Base-by-base conservation (phyloP, 2,113 vertebrate genomes). In the Oostethus manadensis region DNA sequence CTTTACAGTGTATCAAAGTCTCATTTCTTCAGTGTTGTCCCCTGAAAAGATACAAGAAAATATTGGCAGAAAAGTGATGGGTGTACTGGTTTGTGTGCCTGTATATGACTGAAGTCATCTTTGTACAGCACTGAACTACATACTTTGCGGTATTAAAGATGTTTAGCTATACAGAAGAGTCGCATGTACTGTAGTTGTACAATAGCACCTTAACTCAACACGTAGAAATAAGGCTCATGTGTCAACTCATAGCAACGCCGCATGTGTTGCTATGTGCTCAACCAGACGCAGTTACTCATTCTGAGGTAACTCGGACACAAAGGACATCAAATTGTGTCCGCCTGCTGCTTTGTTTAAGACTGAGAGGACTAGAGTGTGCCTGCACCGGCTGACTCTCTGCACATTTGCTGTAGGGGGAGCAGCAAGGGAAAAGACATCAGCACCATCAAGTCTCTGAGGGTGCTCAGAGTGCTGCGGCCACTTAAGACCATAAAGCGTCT, bases 401-500 rank as follows among this genome's bases (percentile, higher is more conserved):
- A 18, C 15, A 5, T 70, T 48, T 83, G 38, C 29, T 42, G 38
- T 42, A 95, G 93, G 13, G 94, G 95, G 78, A 94, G 91, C 67
- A 96, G 93, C 78, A 96, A 96, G 67, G 93, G 94, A 62, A 96
- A 98, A 74, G 95, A 97, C 77, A 92, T 97, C 85, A 98, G 94
- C 80, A 97, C 94, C 1, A 98, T 98, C 80, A 98, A 98, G 74
- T 98, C 95, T n/a, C 88, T 97, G 65, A 92, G 94, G 20, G 95
- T 98, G 18, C 88, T 98, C 66, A 91, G 95, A 54, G 95, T 98
- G 70, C 86, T 98, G 18, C 89, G 95, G 73, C 95, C 95, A 53
- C 89, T 98, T 49, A 98, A 98, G 89, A 98, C 95, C 55, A 97
- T 98, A 85, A 98, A 98, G 80, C 93, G 94, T 48, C 79, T 98